phyloP scores from a whole-genome alignment of 2,113 vertebrate species.

The Tympanuchus pallidicinctus region DNA sequence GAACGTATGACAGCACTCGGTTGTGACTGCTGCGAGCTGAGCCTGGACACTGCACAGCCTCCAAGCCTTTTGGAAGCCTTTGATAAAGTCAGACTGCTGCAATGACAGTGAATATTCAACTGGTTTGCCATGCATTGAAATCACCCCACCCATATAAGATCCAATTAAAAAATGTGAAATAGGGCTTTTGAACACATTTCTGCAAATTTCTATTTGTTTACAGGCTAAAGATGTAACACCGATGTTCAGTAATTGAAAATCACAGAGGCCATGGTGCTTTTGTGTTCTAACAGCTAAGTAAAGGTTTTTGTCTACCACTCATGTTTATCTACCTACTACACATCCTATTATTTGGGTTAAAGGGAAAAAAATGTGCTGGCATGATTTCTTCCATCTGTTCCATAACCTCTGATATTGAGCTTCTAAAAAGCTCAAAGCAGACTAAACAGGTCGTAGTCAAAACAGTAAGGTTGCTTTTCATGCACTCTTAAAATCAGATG shows the following conservation, averaged over 20 bases:
- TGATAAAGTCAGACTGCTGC: background rate
- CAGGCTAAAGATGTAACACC: background rate
- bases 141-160: background rate
- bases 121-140: background rate
- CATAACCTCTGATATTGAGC: slow-evolving; percentile 32
- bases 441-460: slow-evolving; percentile 53
- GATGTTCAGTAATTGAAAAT: slow-evolving; percentile 22
- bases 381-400: slow-evolving; percentile 45
- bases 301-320: slow-evolving; percentile 1
- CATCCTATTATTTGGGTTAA: slow-evolving; percentile 18
- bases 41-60: background rate
- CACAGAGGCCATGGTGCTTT: background rate
- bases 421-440: slow-evolving; percentile 52
- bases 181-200: background rate
- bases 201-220: background rate
- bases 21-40: slow-evolving; percentile 42
- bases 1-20: background rate
- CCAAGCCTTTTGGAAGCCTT: background rate
- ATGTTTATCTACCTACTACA: background rate
- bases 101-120: background rate
- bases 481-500: slow-evolving; percentile 41
- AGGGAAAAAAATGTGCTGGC: background rate
- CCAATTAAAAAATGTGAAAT: background rate
- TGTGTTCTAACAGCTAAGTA: slow-evolving; percentile 5
- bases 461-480: slow-evolving; percentile 33